A percentile compares a stretch with the other conserved stretches of the same genome.
Conservation (phyloP, 2,888 invertebrate species). For the Limnephilus rhombicus region DNA sequence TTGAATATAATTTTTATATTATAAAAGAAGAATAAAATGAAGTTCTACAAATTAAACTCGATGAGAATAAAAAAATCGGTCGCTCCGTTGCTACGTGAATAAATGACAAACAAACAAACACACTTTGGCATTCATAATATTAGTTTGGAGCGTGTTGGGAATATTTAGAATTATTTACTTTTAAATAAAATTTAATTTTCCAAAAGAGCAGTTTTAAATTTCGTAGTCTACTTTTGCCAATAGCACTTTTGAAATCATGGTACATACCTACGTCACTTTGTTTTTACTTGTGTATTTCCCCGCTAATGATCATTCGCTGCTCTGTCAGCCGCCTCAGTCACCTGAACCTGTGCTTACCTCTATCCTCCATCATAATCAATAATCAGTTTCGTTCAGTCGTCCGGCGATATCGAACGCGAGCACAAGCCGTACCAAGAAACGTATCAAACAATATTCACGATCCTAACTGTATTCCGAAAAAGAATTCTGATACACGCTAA, state of each 20-base stretch:
- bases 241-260: not conserved
- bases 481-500: not conserved
- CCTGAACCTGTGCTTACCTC: too few relatives aligned
- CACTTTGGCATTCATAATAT: not conserved
- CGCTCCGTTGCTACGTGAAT: too few relatives aligned
- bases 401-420: not conserved
- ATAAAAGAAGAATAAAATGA: too few relatives aligned
- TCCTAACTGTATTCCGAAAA: not conserved
- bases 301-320: not conserved
- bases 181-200: too few relatives aligned
- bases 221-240: not conserved
- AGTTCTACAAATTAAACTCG: too few relatives aligned
- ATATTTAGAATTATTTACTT: too few relatives aligned
- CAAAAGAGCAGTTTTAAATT: not conserved
- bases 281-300: not conserved
- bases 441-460: not conserved
- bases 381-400: not conserved
- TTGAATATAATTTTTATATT: too few relatives aligned
- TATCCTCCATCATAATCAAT: not conserved
- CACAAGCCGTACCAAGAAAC: not conserved
- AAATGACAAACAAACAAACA: too few relatives aligned
- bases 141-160: too few relatives aligned
- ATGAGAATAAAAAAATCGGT: too few relatives aligned
- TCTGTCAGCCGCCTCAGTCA: too few relatives aligned
- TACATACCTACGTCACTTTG: not conserved